Evolutionary conservation across 2,797 vertebrate species (phyloP).

Genomic region (Clarias fuscus): DNA sequence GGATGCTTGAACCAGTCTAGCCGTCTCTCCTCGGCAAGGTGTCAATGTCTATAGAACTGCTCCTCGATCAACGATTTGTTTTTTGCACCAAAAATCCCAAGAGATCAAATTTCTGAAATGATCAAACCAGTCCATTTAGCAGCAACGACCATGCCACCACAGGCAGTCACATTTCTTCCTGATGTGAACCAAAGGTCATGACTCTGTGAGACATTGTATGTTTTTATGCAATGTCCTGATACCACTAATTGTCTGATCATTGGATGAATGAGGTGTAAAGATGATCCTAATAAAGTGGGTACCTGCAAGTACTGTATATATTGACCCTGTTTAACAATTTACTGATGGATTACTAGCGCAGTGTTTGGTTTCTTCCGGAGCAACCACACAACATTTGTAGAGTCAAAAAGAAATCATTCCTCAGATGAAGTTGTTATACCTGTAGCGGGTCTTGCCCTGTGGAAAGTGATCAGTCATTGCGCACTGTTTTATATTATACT

Average conservation of each 20-base stretch:
- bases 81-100: background rate
- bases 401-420: slow-evolving; percentile 66
- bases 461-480: slow-evolving; percentile 60
- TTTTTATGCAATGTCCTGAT: background rate
- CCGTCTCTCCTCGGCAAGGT: background rate
- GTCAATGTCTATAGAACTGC: background rate
- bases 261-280: background rate
- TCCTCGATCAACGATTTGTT: background rate
- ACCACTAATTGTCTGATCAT: background rate
- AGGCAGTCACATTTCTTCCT: background rate
- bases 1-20: background rate
- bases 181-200: background rate
- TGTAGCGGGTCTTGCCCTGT: slow-evolving; percentile 62
- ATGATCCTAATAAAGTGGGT: background rate
- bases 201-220: background rate
- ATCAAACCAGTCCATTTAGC: background rate
- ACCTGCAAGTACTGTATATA: slow-evolving; percentile 50
- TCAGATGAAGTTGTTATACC: slow-evolving; percentile 69
- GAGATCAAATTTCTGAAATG: background rate
- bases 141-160: background rate
- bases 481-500: slow-evolving; percentile 43
- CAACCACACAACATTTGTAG: slow-evolving; percentile 62
- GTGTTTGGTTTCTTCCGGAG: slow-evolving; percentile 60
- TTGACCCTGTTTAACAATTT: slow-evolving; percentile 68
- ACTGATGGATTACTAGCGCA: slow-evolving; percentile 64